These are phyloP conservation scores for Hemiscyllium ocellatum DNA, from an alignment of 2,113 vertebrate species.

Conservation along the genomic window DNA sequence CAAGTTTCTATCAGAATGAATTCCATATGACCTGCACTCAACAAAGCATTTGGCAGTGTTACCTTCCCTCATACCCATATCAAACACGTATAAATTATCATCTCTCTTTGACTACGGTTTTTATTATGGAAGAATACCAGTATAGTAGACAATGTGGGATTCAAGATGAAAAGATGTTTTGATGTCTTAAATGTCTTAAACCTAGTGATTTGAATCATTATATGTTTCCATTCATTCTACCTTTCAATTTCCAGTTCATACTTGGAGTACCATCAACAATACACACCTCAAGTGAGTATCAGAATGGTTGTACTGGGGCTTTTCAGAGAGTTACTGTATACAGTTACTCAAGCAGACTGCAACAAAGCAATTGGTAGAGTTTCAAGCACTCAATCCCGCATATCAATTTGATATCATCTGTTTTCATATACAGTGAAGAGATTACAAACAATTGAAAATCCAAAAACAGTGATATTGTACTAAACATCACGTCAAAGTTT, in stretches of 20 bases:
- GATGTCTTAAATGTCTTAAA: background rate
- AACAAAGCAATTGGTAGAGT: background rate
- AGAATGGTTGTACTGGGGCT: background rate
- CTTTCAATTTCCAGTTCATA: background rate
- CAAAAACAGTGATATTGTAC: background rate
- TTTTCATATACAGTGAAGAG: background rate
- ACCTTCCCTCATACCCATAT: background rate
- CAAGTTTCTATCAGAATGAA: constrained; percentile 17
- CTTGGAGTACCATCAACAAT: background rate
- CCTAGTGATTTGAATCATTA: background rate
- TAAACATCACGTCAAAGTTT: background rate
- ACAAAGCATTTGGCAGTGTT: background rate
- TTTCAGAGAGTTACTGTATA: background rate
- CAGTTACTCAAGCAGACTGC: background rate
- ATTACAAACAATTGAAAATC: background rate
- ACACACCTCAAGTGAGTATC: background rate
- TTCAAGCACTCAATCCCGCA: background rate
- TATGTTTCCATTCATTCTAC: background rate
- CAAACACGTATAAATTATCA: background rate
- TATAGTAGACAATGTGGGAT: background rate
- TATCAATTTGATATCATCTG: background rate
- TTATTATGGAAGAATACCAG: background rate
- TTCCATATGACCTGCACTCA: background rate
- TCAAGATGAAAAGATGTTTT: background rate
- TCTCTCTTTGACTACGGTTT: background rate